These are phyloP conservation scores for Sinhomidia bicolor DNA, from an alignment of 2,888 invertebrate genomes.

Conservation along the genomic window DNA sequence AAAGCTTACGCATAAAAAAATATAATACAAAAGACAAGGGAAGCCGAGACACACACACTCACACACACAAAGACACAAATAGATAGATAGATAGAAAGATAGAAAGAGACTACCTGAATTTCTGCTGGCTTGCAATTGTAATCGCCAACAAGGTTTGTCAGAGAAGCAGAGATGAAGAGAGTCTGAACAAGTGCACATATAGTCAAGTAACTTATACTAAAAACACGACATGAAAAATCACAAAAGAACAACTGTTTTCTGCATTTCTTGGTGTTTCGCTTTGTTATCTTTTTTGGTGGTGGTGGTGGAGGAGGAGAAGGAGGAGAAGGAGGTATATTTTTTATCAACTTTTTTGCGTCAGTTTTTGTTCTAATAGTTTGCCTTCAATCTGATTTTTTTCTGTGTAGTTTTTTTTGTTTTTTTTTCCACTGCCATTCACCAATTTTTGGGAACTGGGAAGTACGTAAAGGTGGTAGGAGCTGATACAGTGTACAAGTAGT, in stretches of 20 bases:
- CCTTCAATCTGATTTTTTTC: slow-evolving; percentile 14
- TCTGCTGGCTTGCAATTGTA: slow-evolving; percentile 56
- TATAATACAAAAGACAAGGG: not conserved
- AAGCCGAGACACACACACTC: too few species aligned
- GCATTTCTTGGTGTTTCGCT: slow-evolving; percentile 29
- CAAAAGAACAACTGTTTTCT: slow-evolving; percentile 56
- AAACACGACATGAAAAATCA: slow-evolving; percentile 60
- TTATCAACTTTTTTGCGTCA: slow-evolving; percentile 29
- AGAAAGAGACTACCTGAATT: slow-evolving; percentile 38
- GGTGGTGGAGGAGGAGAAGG: too few species aligned
- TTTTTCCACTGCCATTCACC: not conserved
- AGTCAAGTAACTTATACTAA: slow-evolving; percentile 49
- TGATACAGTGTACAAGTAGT: not conserved
- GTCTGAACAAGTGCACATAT: not conserved
- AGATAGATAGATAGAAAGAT: slow-evolving; percentile 5
- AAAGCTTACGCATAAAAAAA: too few species aligned
- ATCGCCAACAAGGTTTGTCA: slow-evolving; percentile 16
- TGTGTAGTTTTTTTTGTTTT: too few species aligned
- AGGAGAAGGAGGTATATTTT: too few species aligned
- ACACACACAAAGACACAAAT: too few species aligned
- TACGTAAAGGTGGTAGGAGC: not conserved
- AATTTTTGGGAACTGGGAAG: slow-evolving; percentile 1
- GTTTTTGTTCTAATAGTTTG: not conserved
- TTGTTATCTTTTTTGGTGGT: slow-evolving; percentile 50
- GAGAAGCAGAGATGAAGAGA: not conserved